phyloP scores from a whole-genome alignment of 2,888 invertebrate genomes.

The Aporophyla nigra region DNA sequence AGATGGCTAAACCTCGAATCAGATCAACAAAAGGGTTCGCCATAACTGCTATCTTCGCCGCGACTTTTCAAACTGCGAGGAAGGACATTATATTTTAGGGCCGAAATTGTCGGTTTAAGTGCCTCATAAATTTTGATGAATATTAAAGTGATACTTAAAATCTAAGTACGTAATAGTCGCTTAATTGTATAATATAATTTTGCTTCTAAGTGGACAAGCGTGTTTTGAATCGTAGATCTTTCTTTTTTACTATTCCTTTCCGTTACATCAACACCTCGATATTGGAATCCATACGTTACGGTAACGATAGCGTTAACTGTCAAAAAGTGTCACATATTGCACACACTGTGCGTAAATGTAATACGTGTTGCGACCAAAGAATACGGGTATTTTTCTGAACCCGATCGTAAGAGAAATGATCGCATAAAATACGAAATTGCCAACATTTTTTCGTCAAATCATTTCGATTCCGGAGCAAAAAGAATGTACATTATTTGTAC shows the following conservation, averaged over 20 bases:
- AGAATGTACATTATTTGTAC: slow-evolving; percentile 36
- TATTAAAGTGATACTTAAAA: slow-evolving; percentile 59
- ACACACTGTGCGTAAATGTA: slow-evolving; percentile 54
- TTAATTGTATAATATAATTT: slow-evolving; percentile 53
- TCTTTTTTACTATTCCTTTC: slow-evolving; percentile 10
- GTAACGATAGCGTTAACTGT: slow-evolving; percentile 67
- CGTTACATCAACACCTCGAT: slow-evolving; percentile 48
- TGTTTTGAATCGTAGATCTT: slow-evolving; percentile 24
- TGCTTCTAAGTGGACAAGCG: slow-evolving; percentile 23
- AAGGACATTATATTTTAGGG: slow-evolving; percentile 59
- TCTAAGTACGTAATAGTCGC: slow-evolving; percentile 50
- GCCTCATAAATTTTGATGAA: slow-evolving; percentile 59
- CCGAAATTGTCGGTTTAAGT: slow-evolving; percentile 49
- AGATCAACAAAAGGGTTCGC: slow-evolving; percentile 40
- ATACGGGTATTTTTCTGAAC: slow-evolving; percentile 50
- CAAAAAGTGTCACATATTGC: slow-evolving; percentile 62
- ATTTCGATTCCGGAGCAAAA: slow-evolving; percentile 50
- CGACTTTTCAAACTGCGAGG: slow-evolving; percentile 54
- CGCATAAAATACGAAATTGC: slow-evolving; percentile 61
- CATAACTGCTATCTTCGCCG: slow-evolving; percentile 46
- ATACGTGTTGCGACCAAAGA: slow-evolving; percentile 44
- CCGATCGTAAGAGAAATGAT: slow-evolving; percentile 57
- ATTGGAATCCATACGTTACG: slow-evolving; percentile 65
- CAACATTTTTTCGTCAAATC: slow-evolving; percentile 54
- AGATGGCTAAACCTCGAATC: slow-evolving; percentile 29